Percentiles rank a stretch among this genome's conserved stretches.
Evolutionary conservation across 2,113 vertebrate genomes (phyloP).

Genomic region (Ictalurus furcatus): DNA sequence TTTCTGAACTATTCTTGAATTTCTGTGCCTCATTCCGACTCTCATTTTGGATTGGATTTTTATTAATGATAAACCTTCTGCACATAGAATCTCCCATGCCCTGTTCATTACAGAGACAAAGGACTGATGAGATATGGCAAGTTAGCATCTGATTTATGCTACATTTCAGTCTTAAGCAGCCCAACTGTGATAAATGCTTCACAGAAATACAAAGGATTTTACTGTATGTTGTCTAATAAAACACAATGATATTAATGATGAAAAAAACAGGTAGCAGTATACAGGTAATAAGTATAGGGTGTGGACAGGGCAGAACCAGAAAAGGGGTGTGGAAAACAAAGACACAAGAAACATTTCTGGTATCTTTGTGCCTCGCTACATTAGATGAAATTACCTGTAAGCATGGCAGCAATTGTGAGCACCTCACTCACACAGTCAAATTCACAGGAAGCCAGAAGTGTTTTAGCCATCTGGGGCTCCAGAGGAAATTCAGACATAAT

Average conservation of each 20-base stretch:
- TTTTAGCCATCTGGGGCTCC: constrained; percentile 86
- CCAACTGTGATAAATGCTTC: neutral
- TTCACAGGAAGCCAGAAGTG: constrained; percentile 86
- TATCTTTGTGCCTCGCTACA: neutral
- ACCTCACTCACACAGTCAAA: constrained; percentile 89
- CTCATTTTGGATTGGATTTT: neutral
- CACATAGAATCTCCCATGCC: neutral
- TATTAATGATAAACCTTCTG: neutral
- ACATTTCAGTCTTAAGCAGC: neutral
- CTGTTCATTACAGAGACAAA: neutral
- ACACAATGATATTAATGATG: neutral
- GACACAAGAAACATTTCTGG: neutral
- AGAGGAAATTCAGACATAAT: constrained; percentile 92
- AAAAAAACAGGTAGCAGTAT: neutral
- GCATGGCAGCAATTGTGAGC: constrained; percentile 87
- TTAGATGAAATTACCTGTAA: constrained; percentile 76
- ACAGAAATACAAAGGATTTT: neutral
- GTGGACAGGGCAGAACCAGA: neutral
- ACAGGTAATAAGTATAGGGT: neutral
- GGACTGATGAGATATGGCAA: neutral
- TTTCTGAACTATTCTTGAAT: neutral
- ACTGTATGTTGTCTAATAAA: neutral
- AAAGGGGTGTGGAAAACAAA: neutral
- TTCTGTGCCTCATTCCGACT: neutral
- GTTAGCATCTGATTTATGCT: neutral